Evolutionary conservation across 2,888 invertebrate genomes (phyloP).

Genomic region (Nowickia ferox): DNA sequence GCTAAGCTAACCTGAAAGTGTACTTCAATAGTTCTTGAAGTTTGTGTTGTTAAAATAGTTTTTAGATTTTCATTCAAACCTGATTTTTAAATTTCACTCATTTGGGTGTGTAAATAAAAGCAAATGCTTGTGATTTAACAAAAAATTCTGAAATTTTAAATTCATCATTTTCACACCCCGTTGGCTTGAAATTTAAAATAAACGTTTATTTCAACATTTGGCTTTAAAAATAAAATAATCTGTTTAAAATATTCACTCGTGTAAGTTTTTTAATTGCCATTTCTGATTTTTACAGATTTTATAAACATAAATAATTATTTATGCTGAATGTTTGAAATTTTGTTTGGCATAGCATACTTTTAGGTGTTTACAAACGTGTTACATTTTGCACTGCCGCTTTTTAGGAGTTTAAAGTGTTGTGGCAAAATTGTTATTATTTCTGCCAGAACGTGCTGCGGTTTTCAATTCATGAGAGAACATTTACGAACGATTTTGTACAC

Average conservation of each 20-base stretch:
- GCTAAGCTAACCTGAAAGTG: no score
- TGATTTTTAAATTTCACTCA: no score
- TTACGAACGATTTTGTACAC: background rate
- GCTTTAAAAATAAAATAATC: background rate
- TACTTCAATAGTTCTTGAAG: no score
- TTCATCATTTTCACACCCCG: no score
- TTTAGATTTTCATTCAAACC: no score
- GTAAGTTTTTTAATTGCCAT: background rate
- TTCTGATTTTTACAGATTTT: slow-evolving; percentile 4
- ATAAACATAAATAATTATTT: background rate
- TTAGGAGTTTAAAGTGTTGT: background rate
- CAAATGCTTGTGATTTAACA: no score
- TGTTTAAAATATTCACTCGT: background rate
- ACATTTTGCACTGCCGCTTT: background rate
- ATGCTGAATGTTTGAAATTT: background rate
- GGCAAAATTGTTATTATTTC: slow-evolving; percentile 12
- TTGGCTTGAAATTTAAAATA: no score
- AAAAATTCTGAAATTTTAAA: no score
- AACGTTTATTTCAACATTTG: no score
- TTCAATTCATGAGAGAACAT: background rate
- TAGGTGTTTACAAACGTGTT: slow-evolving; percentile 2
- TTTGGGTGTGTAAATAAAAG: no score
- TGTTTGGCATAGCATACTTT: slow-evolving; percentile 27
- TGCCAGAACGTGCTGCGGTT: slow-evolving; percentile 36
- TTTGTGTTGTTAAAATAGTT: no score